Evolutionary conservation across 2,797 vertebrate genomes (phyloP), one percentile per base, ranked within the genome.

Genomic region (Coregonus sp.): DNA sequence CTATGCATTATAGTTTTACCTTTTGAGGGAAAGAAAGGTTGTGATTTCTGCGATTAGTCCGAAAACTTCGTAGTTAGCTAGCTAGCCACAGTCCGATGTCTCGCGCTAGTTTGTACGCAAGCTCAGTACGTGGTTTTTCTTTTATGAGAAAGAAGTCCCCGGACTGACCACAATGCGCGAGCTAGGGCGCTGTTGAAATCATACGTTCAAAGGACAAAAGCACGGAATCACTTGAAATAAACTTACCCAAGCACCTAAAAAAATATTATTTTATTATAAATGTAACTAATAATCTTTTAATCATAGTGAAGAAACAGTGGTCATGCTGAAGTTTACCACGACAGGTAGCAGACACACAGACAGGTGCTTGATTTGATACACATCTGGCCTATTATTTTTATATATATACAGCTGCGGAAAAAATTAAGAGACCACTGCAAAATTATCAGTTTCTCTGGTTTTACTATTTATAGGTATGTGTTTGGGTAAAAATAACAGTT

Each of bases 11-110:
- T 31, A 18, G 37, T 72, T 54, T 85, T 81, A 81, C 78, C 82
- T 80, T 18, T 2, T 67, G n/a, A 16, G 33, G 25, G 20, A 50
- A 35, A 75, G 35, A 72, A 66, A 37, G 51, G 12, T 72, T 7
- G 51, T 63, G 29, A 33, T 73, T 73, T 74, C 67, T 72, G 15
- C 78, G 75, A 72, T 68, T 80, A 75, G 81, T 79, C 75, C 80
- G 73, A 78, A 88, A 88, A 88, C 81, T 87, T 87, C 81, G 84
- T 83, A 72, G 50, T 47, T 51, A 72, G 35, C 50, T 51, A 72
- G 35, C 50, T 25, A 71, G 4, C 18, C 70, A 83, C 73, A 72
- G 70, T 73, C 63, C 75, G 18, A 75, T 70, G 70, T 79, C 72
- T 73, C 74, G 68, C 82, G 78, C 76, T 68, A 68, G 66, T 35